Conservation (phyloP, 2,888 invertebrate genomes). For the Lepidochitona cinerea region DNA sequence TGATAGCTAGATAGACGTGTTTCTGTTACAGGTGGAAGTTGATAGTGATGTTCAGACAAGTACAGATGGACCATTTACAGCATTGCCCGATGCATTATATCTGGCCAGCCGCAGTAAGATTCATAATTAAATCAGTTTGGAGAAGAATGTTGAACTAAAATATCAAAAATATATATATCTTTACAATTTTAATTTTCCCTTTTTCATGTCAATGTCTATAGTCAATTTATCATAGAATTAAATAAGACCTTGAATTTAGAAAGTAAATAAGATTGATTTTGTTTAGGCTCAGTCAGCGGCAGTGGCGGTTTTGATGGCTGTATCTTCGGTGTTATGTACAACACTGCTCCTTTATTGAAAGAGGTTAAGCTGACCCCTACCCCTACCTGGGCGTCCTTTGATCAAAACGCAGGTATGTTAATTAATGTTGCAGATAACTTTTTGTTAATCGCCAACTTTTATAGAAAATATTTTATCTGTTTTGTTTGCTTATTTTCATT, state of each 20-base stretch:
- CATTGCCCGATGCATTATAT: background rate
- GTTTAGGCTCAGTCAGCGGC: no score
- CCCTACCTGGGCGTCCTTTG: background rate
- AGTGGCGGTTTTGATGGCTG: background rate
- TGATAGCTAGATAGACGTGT: background rate
- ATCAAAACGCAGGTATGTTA: no score
- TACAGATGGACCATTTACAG: no score
- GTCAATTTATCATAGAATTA: no score
- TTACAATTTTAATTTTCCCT: no score
- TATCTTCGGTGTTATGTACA: background rate
- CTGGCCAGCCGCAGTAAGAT: background rate
- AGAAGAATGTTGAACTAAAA: background rate
- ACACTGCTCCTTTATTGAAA: background rate
- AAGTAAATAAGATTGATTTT: background rate
- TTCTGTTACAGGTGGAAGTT: background rate
- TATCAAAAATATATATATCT: no score
- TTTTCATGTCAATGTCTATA: no score
- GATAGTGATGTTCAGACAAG: background rate
- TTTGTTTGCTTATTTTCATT: no score
- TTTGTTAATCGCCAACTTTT: no score
- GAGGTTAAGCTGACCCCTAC: background rate
- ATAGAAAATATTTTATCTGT: no score
- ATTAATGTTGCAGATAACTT: no score
- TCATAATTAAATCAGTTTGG: background rate
- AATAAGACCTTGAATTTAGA: no score